These are phyloP conservation scores for Acipenser oxyrinchus DNA, from an alignment of 2,797 vertebrate species.

Conservation along the genomic window DNA sequence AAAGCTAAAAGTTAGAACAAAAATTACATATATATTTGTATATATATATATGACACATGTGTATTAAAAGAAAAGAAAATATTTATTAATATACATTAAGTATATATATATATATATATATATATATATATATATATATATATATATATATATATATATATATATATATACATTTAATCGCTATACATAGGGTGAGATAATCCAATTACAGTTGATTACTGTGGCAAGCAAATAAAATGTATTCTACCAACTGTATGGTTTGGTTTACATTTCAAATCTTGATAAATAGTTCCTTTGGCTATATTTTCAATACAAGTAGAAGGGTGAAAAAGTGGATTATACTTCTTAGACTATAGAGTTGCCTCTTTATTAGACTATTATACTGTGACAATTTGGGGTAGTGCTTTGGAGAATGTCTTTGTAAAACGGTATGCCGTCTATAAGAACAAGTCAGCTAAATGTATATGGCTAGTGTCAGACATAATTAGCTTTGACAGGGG, in stretches of 20 bases:
- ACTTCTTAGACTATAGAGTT: conserved; percentile 67
- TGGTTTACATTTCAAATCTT: conserved; percentile 34
- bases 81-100: no score
- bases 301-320: conserved; percentile 52
- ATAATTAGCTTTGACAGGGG: conserved; percentile 97
- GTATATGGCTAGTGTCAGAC: conserved; percentile 90
- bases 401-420: conserved; percentile 84
- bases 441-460: conserved; percentile 67
- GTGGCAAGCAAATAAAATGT: neutral
- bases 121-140: no score
- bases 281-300: conserved; percentile 58
- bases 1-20: no score
- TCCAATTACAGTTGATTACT: neutral
- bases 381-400: conserved; percentile 82
- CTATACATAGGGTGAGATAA: no score
- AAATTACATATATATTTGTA: no score
- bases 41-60: no score
- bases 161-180: no score
- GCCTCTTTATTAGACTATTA: conserved; percentile 79
- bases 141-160: no score
- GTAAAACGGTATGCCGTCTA: conserved; percentile 70
- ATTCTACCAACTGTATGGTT: conserved; percentile 17
- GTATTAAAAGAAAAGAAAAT: no score
- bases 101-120: no score
- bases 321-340: conserved; percentile 60